Evolutionary conservation across 2,797 vertebrate species (phyloP), one percentile per base, ranked within the genome.

Genomic region (Monodelphis domestica): DNA sequence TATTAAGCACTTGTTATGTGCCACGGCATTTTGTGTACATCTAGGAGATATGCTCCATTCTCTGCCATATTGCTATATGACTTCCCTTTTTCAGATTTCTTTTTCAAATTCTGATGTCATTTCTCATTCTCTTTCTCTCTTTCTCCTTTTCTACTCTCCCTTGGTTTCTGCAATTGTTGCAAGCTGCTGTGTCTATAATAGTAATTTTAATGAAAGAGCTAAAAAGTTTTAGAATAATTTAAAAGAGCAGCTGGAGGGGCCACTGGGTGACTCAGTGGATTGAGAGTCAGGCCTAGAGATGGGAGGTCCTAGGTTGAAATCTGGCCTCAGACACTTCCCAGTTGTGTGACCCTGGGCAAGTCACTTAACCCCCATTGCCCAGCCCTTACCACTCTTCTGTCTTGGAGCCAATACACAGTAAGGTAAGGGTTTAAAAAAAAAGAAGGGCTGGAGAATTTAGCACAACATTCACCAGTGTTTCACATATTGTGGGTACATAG

Each of bases 211-310:
- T 51, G 12, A 38, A 28, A 55, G n/a, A 57, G 63, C 57, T 93
- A 90, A 94, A 93, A 96, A 63, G 38, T 93, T 92, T 94, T 94
- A 89, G 52, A 95, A 51, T 95, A 92, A 95, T 96, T 96, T 84
- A 93, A 93, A 94, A 93, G n/a, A n/a, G n/a, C n/a, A n/a, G n/a
- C n/a, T n/a, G n/a, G n/a, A n/a, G n/a, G n/a, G n/a, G n/a, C n/a
- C n/a, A n/a, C n/a, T n/a, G n/a, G n/a, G n/a, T n/a, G n/a, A n/a
- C n/a, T n/a, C n/a, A n/a, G n/a, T n/a, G n/a, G n/a, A n/a, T n/a
- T n/a, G n/a, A n/a, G n/a, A n/a, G n/a, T n/a, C n/a, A n/a, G n/a
- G n/a, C n/a, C n/a, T n/a, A n/a, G n/a, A n/a, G n/a, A n/a, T n/a
- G n/a, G n/a, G n/a, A n/a, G n/a, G n/a, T n/a, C n/a, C n/a, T n/a